These are phyloP conservation scores for Brenthis hecate DNA, from an alignment of 2,888 invertebrate species.

Conservation along the genomic window DNA sequence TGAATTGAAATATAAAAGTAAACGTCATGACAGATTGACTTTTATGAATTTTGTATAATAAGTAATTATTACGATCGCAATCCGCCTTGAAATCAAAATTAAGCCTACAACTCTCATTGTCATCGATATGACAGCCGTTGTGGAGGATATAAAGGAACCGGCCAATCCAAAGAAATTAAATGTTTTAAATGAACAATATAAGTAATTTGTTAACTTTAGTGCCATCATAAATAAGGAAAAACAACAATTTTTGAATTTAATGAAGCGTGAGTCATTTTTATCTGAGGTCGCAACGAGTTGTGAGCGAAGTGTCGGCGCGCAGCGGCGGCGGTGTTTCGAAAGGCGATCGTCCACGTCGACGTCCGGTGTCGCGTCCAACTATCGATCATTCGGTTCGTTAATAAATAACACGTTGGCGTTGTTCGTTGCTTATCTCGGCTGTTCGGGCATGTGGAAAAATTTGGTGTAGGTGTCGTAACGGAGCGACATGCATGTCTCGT, in stretches of 20 bases:
- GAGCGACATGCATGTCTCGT: constrained; percentile 76
- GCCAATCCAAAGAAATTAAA: no score
- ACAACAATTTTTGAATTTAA: constrained; percentile 54
- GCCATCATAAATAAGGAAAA: constrained; percentile 41
- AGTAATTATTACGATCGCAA: no score
- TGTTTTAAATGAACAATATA: no score
- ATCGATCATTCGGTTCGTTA: constrained; percentile 83
- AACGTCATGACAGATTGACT: no score
- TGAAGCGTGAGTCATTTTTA: constrained; percentile 60
- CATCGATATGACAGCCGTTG: no score
- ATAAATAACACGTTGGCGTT: constrained; percentile 82
- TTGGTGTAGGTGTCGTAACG: constrained; percentile 82
- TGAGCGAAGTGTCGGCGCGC: constrained; percentile 53
- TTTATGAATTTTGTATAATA: no score
- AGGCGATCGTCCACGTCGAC: constrained; percentile 70
- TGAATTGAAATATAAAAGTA: no score
- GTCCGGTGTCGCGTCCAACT: constrained; percentile 81
- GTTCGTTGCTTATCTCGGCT: constrained; percentile 77
- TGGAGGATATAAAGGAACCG: no score
- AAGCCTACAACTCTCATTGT: no score
- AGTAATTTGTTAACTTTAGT: constrained; percentile 17
- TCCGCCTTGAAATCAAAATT: no score
- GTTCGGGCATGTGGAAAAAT: constrained; percentile 82
- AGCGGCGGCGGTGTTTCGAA: constrained; percentile 71
- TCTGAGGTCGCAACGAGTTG: constrained; percentile 54